phyloP scores from a whole-genome alignment of 2,888 invertebrate species.

The Cylindroiulus punctatus region DNA sequence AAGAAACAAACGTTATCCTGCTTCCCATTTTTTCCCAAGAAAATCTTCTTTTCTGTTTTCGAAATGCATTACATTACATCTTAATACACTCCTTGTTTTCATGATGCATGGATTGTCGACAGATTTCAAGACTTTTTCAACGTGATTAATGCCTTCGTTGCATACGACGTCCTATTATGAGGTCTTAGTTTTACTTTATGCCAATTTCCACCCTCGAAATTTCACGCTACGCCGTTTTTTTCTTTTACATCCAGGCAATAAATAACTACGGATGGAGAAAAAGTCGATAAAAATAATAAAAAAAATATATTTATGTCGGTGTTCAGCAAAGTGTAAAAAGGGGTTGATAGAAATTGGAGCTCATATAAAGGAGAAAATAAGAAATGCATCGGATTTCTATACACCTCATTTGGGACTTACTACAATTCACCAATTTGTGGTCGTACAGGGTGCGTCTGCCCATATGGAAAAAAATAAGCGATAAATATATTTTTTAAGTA shows the following conservation, averaged over 20 bases:
- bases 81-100: neutral
- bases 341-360: neutral
- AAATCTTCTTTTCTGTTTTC: neutral
- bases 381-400: neutral
- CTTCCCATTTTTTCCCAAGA: neutral
- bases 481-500: no score
- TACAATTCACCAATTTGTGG: no score
- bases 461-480: no score
- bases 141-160: neutral
- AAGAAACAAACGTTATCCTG: neutral
- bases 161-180: neutral
- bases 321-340: constrained; percentile 3
- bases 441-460: no score
- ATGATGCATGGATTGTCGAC: neutral
- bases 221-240: neutral
- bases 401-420: no score
- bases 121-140: neutral
- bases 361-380: neutral
- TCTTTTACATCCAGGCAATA: neutral
- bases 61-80: neutral
- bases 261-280: neutral
- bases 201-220: neutral
- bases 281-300: constrained; percentile 17
- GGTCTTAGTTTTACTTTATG: neutral
- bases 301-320: neutral